Evolutionary conservation across 2,113 vertebrate genomes (phyloP).

Genomic region (Donacobius atricapilla): DNA sequence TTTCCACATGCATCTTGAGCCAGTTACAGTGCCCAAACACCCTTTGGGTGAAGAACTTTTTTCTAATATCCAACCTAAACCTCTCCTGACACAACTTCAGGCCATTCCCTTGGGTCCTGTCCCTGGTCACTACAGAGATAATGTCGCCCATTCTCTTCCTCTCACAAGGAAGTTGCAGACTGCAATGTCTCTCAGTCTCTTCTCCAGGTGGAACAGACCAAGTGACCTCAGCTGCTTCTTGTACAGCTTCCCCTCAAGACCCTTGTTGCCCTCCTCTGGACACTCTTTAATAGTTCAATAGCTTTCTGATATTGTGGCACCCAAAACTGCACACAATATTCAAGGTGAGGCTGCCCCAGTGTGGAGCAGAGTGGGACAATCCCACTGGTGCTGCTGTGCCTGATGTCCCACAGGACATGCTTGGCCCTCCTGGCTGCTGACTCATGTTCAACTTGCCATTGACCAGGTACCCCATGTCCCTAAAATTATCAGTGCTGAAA

Average conservation of each 20-base stretch:
- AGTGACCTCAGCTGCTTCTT: accelerated
- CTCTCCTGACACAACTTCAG: neutral
- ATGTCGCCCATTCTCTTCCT: neutral
- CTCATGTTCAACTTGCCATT: accelerated
- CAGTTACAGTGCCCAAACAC: neutral
- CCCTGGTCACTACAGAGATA: neutral
- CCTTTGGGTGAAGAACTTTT: neutral
- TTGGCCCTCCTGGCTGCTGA: neutral
- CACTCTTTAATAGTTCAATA: neutral
- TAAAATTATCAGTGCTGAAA: neutral
- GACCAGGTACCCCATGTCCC: accelerated
- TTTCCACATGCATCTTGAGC: neutral
- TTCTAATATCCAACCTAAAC: neutral
- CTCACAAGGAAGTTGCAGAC: neutral
- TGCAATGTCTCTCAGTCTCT: neutral
- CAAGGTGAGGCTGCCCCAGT: accelerated
- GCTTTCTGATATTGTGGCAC: neutral
- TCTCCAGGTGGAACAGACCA: neutral
- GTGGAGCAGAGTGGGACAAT: neutral
- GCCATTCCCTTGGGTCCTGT: neutral
- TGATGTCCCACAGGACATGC: accelerated
- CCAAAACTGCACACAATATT: neutral
- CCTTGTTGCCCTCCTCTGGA: neutral
- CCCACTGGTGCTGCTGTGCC: neutral
- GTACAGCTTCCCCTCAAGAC: accelerated